Percentiles rank a stretch among this genome's conserved stretches.
Evolutionary conservation across 2,888 invertebrate genomes (phyloP).

Genomic region (Azorinus chamasolen): DNA sequence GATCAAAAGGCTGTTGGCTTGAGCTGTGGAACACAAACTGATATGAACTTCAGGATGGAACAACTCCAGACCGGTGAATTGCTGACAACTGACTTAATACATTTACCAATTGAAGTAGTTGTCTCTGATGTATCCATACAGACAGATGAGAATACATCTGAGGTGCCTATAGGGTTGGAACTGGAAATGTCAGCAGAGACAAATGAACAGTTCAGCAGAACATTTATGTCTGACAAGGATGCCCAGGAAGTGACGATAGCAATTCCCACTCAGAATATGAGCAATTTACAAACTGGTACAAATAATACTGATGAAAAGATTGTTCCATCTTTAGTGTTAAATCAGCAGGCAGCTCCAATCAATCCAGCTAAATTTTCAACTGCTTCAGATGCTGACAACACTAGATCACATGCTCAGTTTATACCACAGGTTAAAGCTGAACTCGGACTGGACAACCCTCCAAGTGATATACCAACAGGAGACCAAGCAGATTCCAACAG

Average conservation of each 20-base stretch:
- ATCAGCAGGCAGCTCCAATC: background rate
- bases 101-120: conserved; percentile 16
- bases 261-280: background rate
- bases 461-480: background rate
- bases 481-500: background rate
- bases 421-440: conserved; percentile 48
- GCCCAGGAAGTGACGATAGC: conserved; percentile 3
- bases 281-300: background rate
- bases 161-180: background rate
- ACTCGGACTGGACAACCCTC: conserved; percentile 20
- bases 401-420: no score
- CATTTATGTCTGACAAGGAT: conserved; percentile 22
- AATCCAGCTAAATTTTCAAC: no score
- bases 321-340: background rate
- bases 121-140: conserved; percentile 54
- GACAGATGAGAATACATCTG: conserved; percentile 37
- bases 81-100: conserved; percentile 53
- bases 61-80: conserved; percentile 44
- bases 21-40: conserved; percentile 42
- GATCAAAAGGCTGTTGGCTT: background rate
- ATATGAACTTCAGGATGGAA: conserved; percentile 32
- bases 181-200: no score
- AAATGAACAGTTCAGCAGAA: background rate
- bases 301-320: no score
- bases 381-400: no score